Conservation (phyloP, 2,888 invertebrate genomes). For the Xestoiulus laeticollis region DNA sequence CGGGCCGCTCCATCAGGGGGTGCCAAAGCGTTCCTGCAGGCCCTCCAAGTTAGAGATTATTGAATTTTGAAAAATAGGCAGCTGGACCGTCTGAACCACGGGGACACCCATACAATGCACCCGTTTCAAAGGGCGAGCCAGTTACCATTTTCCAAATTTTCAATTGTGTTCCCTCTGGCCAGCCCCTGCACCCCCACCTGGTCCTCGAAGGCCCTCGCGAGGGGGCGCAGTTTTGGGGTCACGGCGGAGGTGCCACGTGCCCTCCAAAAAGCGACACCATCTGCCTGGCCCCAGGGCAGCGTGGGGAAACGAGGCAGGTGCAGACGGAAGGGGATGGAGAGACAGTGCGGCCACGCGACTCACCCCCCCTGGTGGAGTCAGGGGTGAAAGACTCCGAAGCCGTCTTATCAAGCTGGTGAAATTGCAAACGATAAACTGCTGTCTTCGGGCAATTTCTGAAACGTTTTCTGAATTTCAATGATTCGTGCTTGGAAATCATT, state of each 20-base stretch:
- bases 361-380: background rate
- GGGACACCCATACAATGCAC: background rate
- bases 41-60: background rate
- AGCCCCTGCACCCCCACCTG: background rate
- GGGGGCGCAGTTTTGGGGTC: background rate
- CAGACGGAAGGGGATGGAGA: background rate
- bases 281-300: background rate
- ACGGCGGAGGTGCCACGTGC: background rate
- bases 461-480: background rate
- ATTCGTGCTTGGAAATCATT: background rate
- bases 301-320: background rate
- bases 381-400: background rate
- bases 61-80: background rate
- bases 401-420: background rate
- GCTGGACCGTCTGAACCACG: background rate
- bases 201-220: background rate
- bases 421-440: background rate
- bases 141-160: background rate
- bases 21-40: background rate
- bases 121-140: background rate
- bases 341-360: constrained; percentile 16
- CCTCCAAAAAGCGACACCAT: background rate
- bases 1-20: background rate
- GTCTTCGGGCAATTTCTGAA: background rate
- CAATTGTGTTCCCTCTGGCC: constrained; percentile 4